phyloP scores from a whole-genome alignment of 53 echinoderm and acorn worm species.

The Glandiceps talaboti region DNA sequence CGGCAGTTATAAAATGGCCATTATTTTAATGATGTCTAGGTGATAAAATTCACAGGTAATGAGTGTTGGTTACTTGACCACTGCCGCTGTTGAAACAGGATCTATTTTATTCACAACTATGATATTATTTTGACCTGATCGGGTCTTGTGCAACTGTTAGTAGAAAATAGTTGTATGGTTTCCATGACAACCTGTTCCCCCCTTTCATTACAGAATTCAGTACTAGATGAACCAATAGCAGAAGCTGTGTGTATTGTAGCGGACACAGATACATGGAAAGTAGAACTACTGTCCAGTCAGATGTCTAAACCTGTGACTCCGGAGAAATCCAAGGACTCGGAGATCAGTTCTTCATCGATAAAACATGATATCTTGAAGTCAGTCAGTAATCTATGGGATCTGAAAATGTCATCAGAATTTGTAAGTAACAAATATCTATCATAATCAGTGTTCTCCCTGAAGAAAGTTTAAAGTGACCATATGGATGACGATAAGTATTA shows the following conservation, averaged over 20 bases:
- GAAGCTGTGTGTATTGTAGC: conserved; percentile 85
- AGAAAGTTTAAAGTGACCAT: too few species aligned
- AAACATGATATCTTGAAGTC: conserved; percentile 62
- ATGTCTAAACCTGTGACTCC: not conserved
- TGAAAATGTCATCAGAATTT: conserved; percentile 78
- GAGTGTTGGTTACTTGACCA: too few species aligned
- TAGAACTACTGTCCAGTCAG: conserved; percentile 64
- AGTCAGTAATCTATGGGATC: conserved; percentile 39
- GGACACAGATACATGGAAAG: conserved; percentile 82
- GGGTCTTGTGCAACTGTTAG: too few species aligned
- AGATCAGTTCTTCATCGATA: conserved; percentile 33
- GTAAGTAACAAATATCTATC: conserved; percentile 68
- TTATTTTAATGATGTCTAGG: too few species aligned
- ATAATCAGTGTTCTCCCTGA: too few species aligned
- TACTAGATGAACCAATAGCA: conserved; percentile 61
- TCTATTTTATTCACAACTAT: too few species aligned
- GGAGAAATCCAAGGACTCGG: conserved; percentile 33
- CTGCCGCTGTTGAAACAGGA: too few species aligned
- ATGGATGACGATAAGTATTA: too few species aligned
- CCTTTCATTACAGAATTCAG: conserved; percentile 46
- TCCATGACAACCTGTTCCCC: not conserved
- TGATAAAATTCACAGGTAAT: too few species aligned
- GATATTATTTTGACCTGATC: too few species aligned
- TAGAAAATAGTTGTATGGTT: too few species aligned
- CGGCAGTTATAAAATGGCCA: too few species aligned